Evolutionary conservation across 2,113 vertebrate genomes (phyloP).

Genomic region (Balaeniceps rex): DNA sequence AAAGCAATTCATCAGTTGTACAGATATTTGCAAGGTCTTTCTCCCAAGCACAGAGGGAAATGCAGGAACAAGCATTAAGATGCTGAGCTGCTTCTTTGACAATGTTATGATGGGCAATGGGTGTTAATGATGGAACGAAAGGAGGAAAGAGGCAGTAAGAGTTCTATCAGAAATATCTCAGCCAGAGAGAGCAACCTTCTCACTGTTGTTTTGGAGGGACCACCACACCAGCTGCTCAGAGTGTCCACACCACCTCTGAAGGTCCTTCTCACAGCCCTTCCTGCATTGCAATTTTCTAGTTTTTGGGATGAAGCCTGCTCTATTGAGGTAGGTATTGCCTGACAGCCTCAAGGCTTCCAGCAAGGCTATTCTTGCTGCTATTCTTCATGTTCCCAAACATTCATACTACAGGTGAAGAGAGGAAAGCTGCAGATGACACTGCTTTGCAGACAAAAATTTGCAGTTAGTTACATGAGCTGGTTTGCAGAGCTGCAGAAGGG

Average conservation of each 20-base stretch:
- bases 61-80: too few species aligned
- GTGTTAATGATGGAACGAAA: background rate
- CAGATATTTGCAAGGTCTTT: background rate
- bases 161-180: background rate
- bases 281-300: background rate
- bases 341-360: background rate
- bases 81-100: background rate
- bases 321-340: background rate
- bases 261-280: background rate
- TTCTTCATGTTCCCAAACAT: background rate
- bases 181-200: background rate
- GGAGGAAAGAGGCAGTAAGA: background rate
- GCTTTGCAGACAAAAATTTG: background rate
- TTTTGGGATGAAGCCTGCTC: background rate
- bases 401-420: background rate
- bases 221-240: background rate
- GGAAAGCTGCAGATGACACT: background rate
- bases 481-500: background rate
- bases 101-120: rapidly evolving
- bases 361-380: background rate
- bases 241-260: background rate
- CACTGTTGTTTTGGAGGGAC: background rate
- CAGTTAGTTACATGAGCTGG: background rate
- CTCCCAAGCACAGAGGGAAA: background rate
- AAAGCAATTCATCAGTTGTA: background rate